Percentiles rank a stretch among this genome's conserved stretches.
phyloP scores from a whole-genome alignment of 2,888 invertebrate species.

The Lottia gigantea region DNA sequence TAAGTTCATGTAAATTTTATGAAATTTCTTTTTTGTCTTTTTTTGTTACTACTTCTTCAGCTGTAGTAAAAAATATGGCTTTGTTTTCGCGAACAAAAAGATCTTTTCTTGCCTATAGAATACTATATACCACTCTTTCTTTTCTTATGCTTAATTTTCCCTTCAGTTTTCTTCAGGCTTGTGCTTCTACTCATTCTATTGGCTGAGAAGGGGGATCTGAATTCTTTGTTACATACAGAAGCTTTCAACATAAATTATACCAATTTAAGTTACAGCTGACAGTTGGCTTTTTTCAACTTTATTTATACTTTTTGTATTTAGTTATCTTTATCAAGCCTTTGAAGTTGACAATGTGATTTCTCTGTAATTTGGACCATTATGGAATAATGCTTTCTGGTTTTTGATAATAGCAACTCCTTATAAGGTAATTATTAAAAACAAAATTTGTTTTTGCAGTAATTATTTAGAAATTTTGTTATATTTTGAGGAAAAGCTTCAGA shows the following conservation, averaged over 20 bases:
- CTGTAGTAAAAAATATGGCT: neutral
- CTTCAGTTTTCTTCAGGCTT: neutral
- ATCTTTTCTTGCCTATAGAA: neutral
- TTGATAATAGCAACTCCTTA: too few species aligned
- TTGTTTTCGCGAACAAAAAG: neutral
- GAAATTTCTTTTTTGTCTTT: slow-evolving; percentile 2
- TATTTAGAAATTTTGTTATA: too few species aligned
- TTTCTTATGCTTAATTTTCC: slow-evolving; percentile 10
- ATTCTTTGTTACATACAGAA: slow-evolving; percentile 2
- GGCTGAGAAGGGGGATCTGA: slow-evolving; percentile 10
- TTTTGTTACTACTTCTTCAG: neutral
- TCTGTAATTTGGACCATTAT: too few species aligned
- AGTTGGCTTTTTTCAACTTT: neutral
- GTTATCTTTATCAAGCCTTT: too few species aligned
- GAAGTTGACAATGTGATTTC: too few species aligned
- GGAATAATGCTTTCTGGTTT: too few species aligned
- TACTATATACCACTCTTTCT: neutral
- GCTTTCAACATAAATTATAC: slow-evolving; percentile 8
- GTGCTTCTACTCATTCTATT: slow-evolving; percentile 2
- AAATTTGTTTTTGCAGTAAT: too few species aligned
- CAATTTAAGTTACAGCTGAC: slow-evolving; percentile 4
- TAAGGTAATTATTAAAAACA: too few species aligned
- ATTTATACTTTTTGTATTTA: neutral
- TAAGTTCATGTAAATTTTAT: slow-evolving; percentile 10
- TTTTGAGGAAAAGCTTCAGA: too few species aligned